Evolutionary conservation across 1,140 invertebrate genomes (phyloP).

Genomic region (Aethina tumida): DNA sequence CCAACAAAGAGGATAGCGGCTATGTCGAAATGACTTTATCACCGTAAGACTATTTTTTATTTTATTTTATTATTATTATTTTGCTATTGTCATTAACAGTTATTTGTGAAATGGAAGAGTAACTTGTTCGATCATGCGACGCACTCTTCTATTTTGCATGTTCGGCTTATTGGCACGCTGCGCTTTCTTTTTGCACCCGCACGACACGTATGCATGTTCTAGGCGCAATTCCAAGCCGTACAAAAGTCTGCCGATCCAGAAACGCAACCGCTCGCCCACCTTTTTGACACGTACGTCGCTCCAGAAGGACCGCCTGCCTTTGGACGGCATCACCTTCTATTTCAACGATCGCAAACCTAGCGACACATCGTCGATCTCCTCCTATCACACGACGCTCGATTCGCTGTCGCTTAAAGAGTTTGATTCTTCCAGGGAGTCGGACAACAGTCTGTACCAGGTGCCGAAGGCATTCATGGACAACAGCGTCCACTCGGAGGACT

Average conservation of each 20-base stretch:
- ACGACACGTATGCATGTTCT: constrained; percentile 36
- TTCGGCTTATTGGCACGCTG: too few relatives aligned
- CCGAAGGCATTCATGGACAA: constrained; percentile 44
- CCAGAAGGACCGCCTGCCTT: constrained; percentile 19
- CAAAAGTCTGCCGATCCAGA: constrained; percentile 28
- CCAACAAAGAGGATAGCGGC: too few relatives aligned
- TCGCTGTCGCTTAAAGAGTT: constrained; percentile 11
- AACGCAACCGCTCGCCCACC: too few relatives aligned
- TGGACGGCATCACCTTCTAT: constrained; percentile 30
- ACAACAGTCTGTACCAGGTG: constrained; percentile 46
- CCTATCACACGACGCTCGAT: constrained; percentile 20
- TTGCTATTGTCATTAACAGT: too few relatives aligned
- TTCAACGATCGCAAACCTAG: constrained; percentile 26
- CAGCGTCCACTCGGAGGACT: constrained; percentile 44
- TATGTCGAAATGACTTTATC: too few relatives aligned
- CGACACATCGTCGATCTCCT: constrained; percentile 19
- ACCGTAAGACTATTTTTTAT: too few relatives aligned
- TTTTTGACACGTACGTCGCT: too few relatives aligned
- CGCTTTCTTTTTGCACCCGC: too few relatives aligned
- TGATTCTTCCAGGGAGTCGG: constrained; percentile 42
- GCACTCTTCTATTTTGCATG: too few relatives aligned
- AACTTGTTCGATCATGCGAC: too few relatives aligned
- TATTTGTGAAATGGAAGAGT: too few relatives aligned
- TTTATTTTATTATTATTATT: too few relatives aligned
- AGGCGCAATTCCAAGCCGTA: constrained; percentile 24